Evolutionary conservation across 2,888 invertebrate genomes (phyloP), one percentile per base, ranked within the genome.

Genomic region (Orgyia antiqua): DNA sequence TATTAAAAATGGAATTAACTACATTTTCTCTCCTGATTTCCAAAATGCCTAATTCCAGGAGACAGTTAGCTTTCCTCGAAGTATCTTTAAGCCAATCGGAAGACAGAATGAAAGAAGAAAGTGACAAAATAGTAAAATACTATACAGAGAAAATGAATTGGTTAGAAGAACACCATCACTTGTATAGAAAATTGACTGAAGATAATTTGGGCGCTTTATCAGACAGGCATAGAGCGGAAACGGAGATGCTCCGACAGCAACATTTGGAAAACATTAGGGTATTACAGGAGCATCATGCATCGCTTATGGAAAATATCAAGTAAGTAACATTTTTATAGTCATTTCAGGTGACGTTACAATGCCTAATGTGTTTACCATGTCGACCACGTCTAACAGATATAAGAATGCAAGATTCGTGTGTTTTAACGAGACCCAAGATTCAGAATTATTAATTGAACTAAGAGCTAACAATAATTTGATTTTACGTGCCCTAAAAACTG

Each of bases 81-180:
- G 71, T 88, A 38, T 88, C 89, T 0, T 58, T 88, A 24, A 80
- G 69, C 33, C 86, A 88, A 45, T 68, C 88, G 1, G 91, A 91
- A 58, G 88, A 88, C 38, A 73, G 90, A 45, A 78, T 90, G 68
- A 89, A 88, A 58, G 84, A 84, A 13, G 90, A 91, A 66, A 82
- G 87, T 37, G 87, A 87, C 3, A 82, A 82, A 42, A 36, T 88
- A 2, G 69, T 78, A 0, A 82, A 77, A 43, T 80, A 78, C 42
- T 88, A 87, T 39, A 69, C 80, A 2, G 87, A 87, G 43, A 89
- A 88, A 59, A 73, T 88, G 19, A 62, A 64, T 26, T 77, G 83
- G 70, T 51, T 89, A 10, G 86, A 89, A 39, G 88, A 88, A 30
- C 88, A 88, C 43, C 87, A 89, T 38, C 62, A 68, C 8, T 45